Evolutionary conservation across 2,888 invertebrate genomes (phyloP), one percentile per base, ranked within the genome.

Genomic region (Pachliopta kotzebuea): DNA sequence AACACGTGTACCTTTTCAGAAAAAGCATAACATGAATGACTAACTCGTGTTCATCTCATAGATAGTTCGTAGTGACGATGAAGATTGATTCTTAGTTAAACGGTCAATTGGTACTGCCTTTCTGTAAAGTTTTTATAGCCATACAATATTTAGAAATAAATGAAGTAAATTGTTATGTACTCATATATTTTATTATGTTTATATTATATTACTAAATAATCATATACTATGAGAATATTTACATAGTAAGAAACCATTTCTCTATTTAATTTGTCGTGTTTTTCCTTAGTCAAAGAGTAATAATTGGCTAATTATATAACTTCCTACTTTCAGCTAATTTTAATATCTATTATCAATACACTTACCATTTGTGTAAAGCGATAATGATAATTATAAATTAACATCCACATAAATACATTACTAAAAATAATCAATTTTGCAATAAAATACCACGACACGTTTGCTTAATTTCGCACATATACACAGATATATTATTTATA

Each of bases 331-430:
- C n/a, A 45, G n/a, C n/a, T 45, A 45, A 45, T n/a, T n/a, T n/a
- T 45, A 6, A 45, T 45, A 7, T 45, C 18, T 45, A n/a, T 45
- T 18, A 31, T 11, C 11, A 31, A 31, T 31, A 45, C 18, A 45
- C 45, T 45, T 45, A 45, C n/a, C n/a, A 18, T 45, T 45, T 45
- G 18, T 45, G 45, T 64, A 60, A 49, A 64, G 23, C 21, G 50
- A 54, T 59, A 64, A 60, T 64, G 52, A 64, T 52, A 64, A 20
- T 60, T 24, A 62, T 62, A 65, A 62, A 62, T 67, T 67, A 69
- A 64, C 61, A 63, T 65, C n/a, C 20, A 62, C 66, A 64, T 68
- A 68, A 58, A 68, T 66, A 66, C 66, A 69, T 60, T 63, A 58
- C 57, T 66, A 61, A 55, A 62, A 63, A 54, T 60, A 62, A 66